Evolutionary conservation across 2,797 vertebrate genomes (phyloP).

Genomic region (Hyperoplus immaculatus): DNA sequence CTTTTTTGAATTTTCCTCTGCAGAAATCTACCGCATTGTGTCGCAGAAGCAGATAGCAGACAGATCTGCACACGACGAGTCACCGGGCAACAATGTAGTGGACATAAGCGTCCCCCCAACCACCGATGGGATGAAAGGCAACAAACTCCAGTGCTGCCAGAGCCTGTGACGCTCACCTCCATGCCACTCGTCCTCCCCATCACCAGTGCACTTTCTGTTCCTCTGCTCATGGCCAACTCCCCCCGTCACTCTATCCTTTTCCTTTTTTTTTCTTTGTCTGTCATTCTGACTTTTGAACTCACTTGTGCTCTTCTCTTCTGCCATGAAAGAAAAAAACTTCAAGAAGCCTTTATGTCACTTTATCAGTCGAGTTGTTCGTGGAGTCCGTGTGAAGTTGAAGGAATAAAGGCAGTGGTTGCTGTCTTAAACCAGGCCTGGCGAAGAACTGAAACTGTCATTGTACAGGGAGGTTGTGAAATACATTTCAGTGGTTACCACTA

Average conservation of each 20-base stretch:
- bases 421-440: conserved; percentile 46
- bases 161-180: conserved; percentile 89
- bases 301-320: conserved; percentile 73
- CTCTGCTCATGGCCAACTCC: conserved; percentile 61
- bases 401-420: conserved; percentile 36
- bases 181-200: conserved; percentile 72
- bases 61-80: conserved; percentile 94
- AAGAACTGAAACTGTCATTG: conserved; percentile 29
- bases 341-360: conserved; percentile 71
- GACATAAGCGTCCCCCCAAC: conserved; percentile 98
- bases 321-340: conserved; percentile 65
- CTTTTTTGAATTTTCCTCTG: conserved; percentile 15
- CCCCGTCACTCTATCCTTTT: conserved; percentile 35
- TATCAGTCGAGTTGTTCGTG: conserved; percentile 53
- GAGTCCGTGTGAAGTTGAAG: conserved; percentile 59
- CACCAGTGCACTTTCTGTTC: conserved; percentile 72
- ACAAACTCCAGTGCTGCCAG: conserved; percentile 98
- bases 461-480: conserved; percentile 33
- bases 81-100: conserved; percentile 95
- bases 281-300: conserved; percentile 64
- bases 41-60: conserved; percentile 98
- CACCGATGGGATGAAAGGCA: conserved; percentile 94
- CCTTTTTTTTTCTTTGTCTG: conserved; percentile 53
- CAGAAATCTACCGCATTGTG: conserved; percentile 98
- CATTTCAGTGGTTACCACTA: conserved; percentile 77